These are phyloP conservation scores for Augochlora pura DNA, from an alignment of 1,140 invertebrate species.

Conservation along the genomic window DNA sequence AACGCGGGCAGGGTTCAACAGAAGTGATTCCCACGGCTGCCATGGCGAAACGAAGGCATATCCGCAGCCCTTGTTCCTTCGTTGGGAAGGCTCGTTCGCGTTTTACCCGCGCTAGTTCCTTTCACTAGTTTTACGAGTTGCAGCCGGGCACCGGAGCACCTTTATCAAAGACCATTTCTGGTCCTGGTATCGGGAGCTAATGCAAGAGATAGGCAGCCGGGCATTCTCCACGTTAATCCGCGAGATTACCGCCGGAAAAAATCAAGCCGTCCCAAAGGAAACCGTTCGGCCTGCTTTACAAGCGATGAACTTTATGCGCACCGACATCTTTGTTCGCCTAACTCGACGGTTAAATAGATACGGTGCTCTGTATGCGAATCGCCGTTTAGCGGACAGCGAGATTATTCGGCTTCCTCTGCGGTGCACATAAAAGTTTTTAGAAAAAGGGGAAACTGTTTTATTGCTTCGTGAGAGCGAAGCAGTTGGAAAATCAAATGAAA, in stretches of 20 bases:
- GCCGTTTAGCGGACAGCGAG: no score
- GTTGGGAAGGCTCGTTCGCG: background rate
- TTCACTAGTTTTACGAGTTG: background rate
- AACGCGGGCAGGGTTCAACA: constrained; percentile 1
- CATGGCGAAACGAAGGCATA: constrained; percentile 10
- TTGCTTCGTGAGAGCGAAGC: no score
- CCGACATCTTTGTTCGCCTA: background rate
- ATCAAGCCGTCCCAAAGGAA: background rate
- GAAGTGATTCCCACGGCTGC: background rate
- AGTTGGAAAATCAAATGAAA: no score
- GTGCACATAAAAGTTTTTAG: no score
- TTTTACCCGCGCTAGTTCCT: constrained; percentile 36
- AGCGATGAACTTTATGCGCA: background rate
- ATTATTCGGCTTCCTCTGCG: no score
- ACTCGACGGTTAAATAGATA: background rate
- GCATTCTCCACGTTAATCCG: background rate
- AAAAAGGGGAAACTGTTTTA: no score
- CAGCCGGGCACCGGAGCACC: background rate
- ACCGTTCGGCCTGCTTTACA: background rate
- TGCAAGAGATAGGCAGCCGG: background rate
- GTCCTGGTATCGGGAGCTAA: constrained; percentile 11
- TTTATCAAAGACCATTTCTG: constrained; percentile 20
- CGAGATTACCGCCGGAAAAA: background rate
- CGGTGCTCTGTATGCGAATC: no score
- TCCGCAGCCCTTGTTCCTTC: background rate